Evolutionary conservation across 2,888 invertebrate species (phyloP).

Genomic region (Melieria picta): DNA sequence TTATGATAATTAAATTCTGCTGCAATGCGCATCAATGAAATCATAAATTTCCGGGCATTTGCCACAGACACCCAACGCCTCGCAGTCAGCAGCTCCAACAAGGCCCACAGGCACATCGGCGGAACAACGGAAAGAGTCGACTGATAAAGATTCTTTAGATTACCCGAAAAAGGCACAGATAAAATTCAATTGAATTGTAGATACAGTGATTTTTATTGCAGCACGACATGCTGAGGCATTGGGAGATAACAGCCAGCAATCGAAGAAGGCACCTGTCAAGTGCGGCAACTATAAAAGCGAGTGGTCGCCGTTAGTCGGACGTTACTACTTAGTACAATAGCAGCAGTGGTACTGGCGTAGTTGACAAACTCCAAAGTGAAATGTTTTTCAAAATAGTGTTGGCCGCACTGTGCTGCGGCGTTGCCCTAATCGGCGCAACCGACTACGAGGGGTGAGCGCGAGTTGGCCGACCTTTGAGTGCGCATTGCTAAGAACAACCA

Average conservation of each 20-base stretch:
- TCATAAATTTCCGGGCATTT: too few species aligned
- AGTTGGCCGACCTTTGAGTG: not conserved
- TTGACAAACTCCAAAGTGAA: not conserved
- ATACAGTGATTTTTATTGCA: not conserved
- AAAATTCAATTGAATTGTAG: conserved; percentile 1
- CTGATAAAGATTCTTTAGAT: conserved; percentile 1
- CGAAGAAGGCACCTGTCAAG: not conserved
- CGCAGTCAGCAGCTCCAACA: too few species aligned
- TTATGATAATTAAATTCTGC: too few species aligned
- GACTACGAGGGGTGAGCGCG: conserved; percentile 51
- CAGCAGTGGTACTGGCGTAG: not conserved
- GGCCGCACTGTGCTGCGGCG: conserved; percentile 18
- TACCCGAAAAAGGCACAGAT: not conserved
- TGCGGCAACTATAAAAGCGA: conserved; percentile 18
- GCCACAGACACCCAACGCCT: too few species aligned
- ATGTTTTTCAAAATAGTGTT: conserved; percentile 11
- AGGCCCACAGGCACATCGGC: too few species aligned
- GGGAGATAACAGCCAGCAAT: not conserved
- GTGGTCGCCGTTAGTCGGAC: not conserved
- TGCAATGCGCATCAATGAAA: too few species aligned
- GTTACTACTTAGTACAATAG: too few species aligned
- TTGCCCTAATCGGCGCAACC: conserved; percentile 35
- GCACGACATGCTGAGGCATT: not conserved
- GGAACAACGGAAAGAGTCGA: not conserved
- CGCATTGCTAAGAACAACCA: not conserved